Conservation (phyloP, 1,140 invertebrate genomes). For the Ips typographus region DNA sequence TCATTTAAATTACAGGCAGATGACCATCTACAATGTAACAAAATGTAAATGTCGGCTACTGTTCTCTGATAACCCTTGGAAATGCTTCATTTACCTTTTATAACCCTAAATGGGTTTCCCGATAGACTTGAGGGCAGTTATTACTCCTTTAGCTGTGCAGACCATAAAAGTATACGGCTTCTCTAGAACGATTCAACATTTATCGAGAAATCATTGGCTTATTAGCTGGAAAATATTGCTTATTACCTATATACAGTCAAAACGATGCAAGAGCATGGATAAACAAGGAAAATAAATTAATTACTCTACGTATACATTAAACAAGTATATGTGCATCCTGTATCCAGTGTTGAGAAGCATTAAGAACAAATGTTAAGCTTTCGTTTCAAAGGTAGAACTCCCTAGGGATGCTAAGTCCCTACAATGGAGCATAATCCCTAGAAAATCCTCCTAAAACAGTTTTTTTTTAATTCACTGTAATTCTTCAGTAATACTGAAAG, state of each 20-base stretch:
- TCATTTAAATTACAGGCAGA: conserved; percentile 47
- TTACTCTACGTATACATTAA: too few species aligned
- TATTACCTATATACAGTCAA: too few species aligned
- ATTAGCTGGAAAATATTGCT: conserved; percentile 42
- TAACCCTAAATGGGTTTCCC: conserved; percentile 37
- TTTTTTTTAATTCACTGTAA: neutral
- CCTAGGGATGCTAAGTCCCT: conserved; percentile 12
- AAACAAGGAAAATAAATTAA: too few species aligned
- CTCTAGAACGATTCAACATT: conserved; percentile 17
- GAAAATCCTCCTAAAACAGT: conserved; percentile 19
- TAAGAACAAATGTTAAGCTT: conserved; percentile 8
- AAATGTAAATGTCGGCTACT: conserved; percentile 47
- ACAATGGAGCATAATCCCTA: conserved; percentile 4
- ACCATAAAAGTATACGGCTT: conserved; percentile 35
- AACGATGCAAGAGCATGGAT: too few species aligned
- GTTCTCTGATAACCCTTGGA: conserved; percentile 44
- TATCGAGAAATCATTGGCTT: conserved; percentile 32
- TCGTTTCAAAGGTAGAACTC: conserved; percentile 16
- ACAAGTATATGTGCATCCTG: too few species aligned
- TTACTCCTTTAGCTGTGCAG: conserved; percentile 19
- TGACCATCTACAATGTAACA: conserved; percentile 49
- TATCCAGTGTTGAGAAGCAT: too few species aligned
- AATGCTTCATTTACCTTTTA: conserved; percentile 49
- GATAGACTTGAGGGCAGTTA: conserved; percentile 22
- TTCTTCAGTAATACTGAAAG: too few species aligned